Conservation (phyloP, 2,797 vertebrate species). For the Kryptolebias ocellatus region DNA sequence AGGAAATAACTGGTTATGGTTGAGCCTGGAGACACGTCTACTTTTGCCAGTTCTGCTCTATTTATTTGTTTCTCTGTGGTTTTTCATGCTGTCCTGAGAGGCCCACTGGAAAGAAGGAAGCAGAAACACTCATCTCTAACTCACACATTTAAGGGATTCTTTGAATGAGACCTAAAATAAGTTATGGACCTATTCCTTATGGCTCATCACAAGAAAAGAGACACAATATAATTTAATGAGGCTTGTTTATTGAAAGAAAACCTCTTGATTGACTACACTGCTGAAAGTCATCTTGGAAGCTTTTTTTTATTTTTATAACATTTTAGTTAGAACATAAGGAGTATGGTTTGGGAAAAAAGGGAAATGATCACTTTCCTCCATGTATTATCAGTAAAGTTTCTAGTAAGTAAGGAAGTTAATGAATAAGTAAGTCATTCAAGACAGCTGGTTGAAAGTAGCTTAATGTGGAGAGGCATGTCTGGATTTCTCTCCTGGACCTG, state of each 20-base stretch:
- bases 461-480: too few species aligned
- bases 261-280: conserved; percentile 36
- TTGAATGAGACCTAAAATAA: conserved; percentile 47
- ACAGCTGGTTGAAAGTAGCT: too few species aligned
- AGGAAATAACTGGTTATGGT: conserved; percentile 39
- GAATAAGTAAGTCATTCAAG: too few species aligned
- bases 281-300: not conserved
- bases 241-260: conserved; percentile 34
- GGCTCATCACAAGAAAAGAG: conserved; percentile 36
- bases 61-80: conserved; percentile 61
- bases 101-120: conserved; percentile 27
- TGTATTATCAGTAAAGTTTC: not conserved
- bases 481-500: too few species aligned
- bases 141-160: conserved; percentile 9
- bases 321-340: too few species aligned
- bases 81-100: conserved; percentile 50
- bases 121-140: conserved; percentile 28
- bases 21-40: conserved; percentile 60
- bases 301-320: too few species aligned
- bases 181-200: conserved; percentile 43
- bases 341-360: not conserved
- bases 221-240: conserved; percentile 43
- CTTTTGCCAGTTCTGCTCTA: conserved; percentile 69
- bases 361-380: not conserved
- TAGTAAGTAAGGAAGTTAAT: too few species aligned